These are phyloP conservation scores for Cephalopachus bancanus DNA, from an alignment of 2,797 vertebrate species.

Conservation along the genomic window DNA sequence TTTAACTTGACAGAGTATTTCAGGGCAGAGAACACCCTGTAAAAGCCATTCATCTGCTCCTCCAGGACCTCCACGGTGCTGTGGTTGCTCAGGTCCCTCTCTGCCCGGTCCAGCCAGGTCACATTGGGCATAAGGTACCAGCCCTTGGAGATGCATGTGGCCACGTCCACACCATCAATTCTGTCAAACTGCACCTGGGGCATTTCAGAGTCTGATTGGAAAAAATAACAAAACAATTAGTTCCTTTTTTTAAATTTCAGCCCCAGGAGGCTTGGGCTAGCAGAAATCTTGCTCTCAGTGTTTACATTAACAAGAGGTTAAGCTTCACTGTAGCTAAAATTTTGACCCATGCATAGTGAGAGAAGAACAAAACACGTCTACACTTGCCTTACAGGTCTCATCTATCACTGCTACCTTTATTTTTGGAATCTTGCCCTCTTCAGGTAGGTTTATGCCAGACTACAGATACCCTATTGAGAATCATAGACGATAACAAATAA, in stretches of 20 bases:
- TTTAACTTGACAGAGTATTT: constrained; percentile 78
- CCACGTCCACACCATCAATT: constrained; percentile 69
- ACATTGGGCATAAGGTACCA: constrained; percentile 82
- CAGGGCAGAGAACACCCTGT: constrained; percentile 77
- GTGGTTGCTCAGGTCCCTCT: constrained; percentile 81
- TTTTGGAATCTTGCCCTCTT: not conserved
- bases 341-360: not conserved
- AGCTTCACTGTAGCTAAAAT: not conserved
- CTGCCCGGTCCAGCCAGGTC: constrained; percentile 77
- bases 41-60: constrained; percentile 77
- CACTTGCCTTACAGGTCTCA: not conserved
- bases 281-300: not conserved
- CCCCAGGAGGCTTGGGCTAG: not conserved
- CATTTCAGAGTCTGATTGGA: constrained; percentile 83
- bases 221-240: constrained; percentile 79
- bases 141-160: constrained; percentile 76
- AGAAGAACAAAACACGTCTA: not conserved
- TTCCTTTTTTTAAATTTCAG: constrained; percentile 23
- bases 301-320: constrained; percentile 4
- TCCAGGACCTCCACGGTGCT: constrained; percentile 77
- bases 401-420: not conserved
- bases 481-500: not conserved
- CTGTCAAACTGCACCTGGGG: constrained; percentile 80
- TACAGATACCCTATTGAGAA: constrained; percentile 27
- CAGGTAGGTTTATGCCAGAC: not conserved